Percentiles rank a stretch among this genome's conserved stretches.
Conservation (phyloP, 2,113 vertebrate genomes). For the Petrocephalus zakoni region DNA sequence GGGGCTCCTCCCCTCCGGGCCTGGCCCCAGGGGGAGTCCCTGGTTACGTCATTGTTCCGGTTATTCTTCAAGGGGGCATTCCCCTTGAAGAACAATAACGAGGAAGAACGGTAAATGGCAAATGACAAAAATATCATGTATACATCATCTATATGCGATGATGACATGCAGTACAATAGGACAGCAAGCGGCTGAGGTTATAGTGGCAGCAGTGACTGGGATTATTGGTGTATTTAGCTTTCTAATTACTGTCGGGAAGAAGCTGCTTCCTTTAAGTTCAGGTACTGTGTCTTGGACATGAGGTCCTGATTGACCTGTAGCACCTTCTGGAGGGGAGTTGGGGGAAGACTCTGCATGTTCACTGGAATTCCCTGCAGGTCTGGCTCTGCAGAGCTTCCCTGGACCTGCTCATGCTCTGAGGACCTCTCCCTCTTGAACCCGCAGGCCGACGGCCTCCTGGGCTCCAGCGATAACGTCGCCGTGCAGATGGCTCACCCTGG, state of each 20-base stretch:
- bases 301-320: not conserved
- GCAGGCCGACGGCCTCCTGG: slow-evolving; percentile 82
- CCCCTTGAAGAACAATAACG: no score
- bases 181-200: not conserved
- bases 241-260: not conserved
- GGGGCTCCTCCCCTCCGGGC: no score
- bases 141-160: not conserved
- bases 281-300: not conserved
- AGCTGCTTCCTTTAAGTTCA: not conserved
- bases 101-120: no score
- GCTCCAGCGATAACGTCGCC: slow-evolving; percentile 76
- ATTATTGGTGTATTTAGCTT: not conserved
- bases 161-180: not conserved
- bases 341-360: not conserved
- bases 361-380: not conserved
- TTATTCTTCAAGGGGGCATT: no score
- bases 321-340: not conserved
- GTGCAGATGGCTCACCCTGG: slow-evolving; percentile 78
- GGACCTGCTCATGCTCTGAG: not conserved
- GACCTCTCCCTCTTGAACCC: not conserved
- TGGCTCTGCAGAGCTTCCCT: not conserved
- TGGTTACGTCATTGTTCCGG: no score
- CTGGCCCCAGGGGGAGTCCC: no score
- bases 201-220: not conserved
- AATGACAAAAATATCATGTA: no score